A percentile compares a stretch with the other conserved stretches of the same genome.
These are phyloP conservation scores for Drosophila serrata DNA, from an alignment of 1,140 invertebrate species.

Conservation along the genomic window DNA sequence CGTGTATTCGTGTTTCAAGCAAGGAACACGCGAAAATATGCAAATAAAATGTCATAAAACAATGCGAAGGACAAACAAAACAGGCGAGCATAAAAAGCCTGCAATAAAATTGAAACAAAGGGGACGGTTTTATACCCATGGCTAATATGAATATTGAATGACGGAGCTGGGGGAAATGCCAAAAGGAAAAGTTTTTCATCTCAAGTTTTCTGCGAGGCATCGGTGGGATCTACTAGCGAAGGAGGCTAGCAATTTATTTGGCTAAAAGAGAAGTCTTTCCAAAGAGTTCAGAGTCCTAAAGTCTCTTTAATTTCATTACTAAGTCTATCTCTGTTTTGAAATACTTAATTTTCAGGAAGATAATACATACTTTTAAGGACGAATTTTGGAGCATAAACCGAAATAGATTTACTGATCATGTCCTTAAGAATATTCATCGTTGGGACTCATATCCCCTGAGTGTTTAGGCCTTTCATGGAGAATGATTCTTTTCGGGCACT, in stretches of 20 bases:
- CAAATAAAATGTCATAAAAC: slow-evolving; percentile 82
- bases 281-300: not conserved
- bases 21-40: slow-evolving; percentile 72
- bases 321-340: not conserved
- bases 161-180: slow-evolving; percentile 5
- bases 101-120: slow-evolving; percentile 52
- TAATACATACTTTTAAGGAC: not conserved
- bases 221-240: not conserved
- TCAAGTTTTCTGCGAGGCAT: not conserved
- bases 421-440: not conserved
- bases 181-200: slow-evolving; percentile 4
- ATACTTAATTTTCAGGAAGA: not conserved
- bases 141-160: slow-evolving; percentile 57
- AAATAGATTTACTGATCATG: not conserved
- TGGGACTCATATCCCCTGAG: not conserved
- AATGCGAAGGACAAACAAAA: slow-evolving; percentile 66
- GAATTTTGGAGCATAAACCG: not conserved
- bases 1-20: slow-evolving; percentile 43
- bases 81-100: slow-evolving; percentile 43
- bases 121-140: slow-evolving; percentile 44
- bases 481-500: slow-evolving; percentile 10
- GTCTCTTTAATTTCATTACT: not conserved
- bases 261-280: not conserved
- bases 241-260: not conserved
- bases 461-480: not conserved